These are phyloP conservation scores for Chironomus tepperi DNA, from an alignment of 1,140 invertebrate species.

Conservation along the genomic window DNA sequence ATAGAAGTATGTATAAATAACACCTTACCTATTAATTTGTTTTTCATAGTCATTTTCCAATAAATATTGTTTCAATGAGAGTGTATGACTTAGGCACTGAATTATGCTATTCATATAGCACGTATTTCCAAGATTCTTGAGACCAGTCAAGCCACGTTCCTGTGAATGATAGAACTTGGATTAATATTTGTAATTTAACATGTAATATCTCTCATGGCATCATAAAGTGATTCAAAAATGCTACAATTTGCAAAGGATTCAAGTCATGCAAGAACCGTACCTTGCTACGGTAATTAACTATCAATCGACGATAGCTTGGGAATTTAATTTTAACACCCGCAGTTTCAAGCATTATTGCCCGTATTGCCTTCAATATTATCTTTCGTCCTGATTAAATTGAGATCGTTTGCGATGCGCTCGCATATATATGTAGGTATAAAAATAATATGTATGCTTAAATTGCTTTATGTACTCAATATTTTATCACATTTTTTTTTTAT, in stretches of 20 bases:
- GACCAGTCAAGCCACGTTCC: constrained; percentile 67
- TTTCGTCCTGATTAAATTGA: too few relatives aligned
- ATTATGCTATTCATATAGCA: constrained; percentile 98
- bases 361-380: not conserved
- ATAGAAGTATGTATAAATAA: not conserved
- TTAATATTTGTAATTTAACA: not conserved
- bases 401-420: not conserved
- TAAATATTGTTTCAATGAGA: constrained; percentile 66
- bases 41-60: constrained; percentile 52
- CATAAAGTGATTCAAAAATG: not conserved
- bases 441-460: too few relatives aligned
- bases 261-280: constrained; percentile 10
- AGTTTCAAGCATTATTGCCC: not conserved
- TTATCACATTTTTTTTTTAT: not conserved
- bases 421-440: not conserved
- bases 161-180: constrained; percentile 37
- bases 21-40: constrained; percentile 43
- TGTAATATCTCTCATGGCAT: constrained; percentile 24
- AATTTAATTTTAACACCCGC: not conserved
- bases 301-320: constrained; percentile 15
- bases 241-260: constrained; percentile 29
- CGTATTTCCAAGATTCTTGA: constrained; percentile 88
- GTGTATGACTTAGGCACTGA: constrained; percentile 80
- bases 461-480: not conserved
- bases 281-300: constrained; percentile 24